Conservation (phyloP, 1,140 invertebrate species). For the Tetragnatha versicolor region DNA sequence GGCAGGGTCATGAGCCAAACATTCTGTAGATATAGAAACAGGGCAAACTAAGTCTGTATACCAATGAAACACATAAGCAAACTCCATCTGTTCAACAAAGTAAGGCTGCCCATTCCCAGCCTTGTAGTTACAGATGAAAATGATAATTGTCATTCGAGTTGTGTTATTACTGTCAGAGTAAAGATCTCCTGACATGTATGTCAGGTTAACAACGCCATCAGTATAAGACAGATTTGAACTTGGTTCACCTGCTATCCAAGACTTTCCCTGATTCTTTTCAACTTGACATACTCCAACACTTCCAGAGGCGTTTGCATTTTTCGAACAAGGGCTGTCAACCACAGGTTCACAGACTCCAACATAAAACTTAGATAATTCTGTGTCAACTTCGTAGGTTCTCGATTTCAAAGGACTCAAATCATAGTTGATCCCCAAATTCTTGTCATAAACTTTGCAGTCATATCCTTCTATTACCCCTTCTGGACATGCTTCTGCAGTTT, state of each 20-base stretch:
- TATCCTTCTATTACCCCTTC: constrained; percentile 59
- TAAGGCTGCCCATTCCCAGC: constrained; percentile 60
- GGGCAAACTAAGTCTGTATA: constrained; percentile 62
- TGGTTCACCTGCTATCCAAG: constrained; percentile 58
- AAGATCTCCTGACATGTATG: constrained; percentile 61
- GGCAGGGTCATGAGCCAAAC: constrained; percentile 59
- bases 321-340: constrained; percentile 56
- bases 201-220: constrained; percentile 64
- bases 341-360: constrained; percentile 63
- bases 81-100: constrained; percentile 60
- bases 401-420: constrained; percentile 61
- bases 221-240: constrained; percentile 59
- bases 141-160: constrained; percentile 61
- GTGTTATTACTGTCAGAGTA: constrained; percentile 59
- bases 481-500: constrained; percentile 63
- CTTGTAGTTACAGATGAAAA: constrained; percentile 62
- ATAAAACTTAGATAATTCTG: constrained; percentile 60
- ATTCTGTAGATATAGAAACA: constrained; percentile 57
- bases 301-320: neutral
- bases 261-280: neutral
- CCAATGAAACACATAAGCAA: constrained; percentile 63
- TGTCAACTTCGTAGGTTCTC: constrained; percentile 54
- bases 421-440: constrained; percentile 59
- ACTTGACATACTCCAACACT: constrained; percentile 61
- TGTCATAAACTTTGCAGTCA: constrained; percentile 61